Base-by-base conservation (phyloP, 2,113 vertebrate species). In the Bagarius yarrelli region DNA sequence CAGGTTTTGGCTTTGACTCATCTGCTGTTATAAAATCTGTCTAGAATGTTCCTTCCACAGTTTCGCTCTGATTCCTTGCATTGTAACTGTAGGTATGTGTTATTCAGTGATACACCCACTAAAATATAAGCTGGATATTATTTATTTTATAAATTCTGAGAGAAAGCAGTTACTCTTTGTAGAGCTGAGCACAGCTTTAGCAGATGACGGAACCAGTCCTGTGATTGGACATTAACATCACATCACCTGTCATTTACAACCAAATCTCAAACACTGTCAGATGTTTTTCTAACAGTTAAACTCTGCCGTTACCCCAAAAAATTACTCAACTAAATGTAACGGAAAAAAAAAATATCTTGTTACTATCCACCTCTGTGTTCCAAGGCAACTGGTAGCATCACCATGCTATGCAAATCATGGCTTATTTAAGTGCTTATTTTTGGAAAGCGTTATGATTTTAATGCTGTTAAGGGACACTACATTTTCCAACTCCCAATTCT, bases 391-490 rank as follows among this genome's bases (percentile, higher is more conserved):
- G 32, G 56, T 53, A 82, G 21, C 55, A 50, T 23, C 32, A 8
- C 15, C 25, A 70, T 60, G 63, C 63, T 66, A 52, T 67, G 72
- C 63, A 70, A 81, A 82, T 82, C 73, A 82, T 63, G 27, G 34
- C 74, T n/a, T n/a, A n/a, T n/a, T n/a, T 50, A 72, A 34, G 13
- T 66, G 75, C 66, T 81, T 84, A 84, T 84, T 84, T 81, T 78
- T 77, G 57, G 78, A 84, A 81, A 63, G 69, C 6, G n/a, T 18
- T 50, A 50, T 78, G 50, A 79, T 76, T 77, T 70, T 59, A 40
- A 70, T 50, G 55, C 74, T 61, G 53, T 77, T 82, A 23, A 69
- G 73, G 52, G 63, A 69, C 53, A 25, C 64, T 60, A 44, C 53
- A 40, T 76, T 36, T 40, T 52, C 15, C 27, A 11, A 32, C 23